phyloP scores from a whole-genome alignment of 1,140 invertebrate genomes.

The Papilio polyxenes region DNA sequence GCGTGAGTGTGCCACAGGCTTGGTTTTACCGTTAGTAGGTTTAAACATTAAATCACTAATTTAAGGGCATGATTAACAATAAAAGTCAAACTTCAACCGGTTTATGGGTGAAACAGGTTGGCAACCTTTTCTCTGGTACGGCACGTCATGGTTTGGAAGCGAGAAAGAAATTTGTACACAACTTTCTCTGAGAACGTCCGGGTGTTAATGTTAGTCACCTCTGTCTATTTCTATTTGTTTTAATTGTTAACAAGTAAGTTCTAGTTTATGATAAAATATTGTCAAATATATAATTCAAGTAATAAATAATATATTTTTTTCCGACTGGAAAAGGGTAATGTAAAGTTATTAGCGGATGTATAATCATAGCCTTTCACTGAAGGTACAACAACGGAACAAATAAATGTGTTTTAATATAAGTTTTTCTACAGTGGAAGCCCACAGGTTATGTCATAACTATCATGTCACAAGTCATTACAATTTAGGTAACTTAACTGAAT shows the following conservation, averaged over 20 bases:
- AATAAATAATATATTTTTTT: too few species aligned
- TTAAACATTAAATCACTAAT: slow-evolving; percentile 22
- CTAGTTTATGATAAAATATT: neutral
- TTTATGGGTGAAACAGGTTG: slow-evolving; percentile 10
- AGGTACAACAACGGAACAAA: too few species aligned
- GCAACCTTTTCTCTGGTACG: slow-evolving; percentile 8
- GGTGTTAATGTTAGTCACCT: neutral
- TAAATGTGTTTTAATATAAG: too few species aligned
- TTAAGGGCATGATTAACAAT: slow-evolving; percentile 16
- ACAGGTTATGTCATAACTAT: too few species aligned
- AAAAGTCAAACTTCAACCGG: slow-evolving; percentile 24
- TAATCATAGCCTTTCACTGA: too few species aligned
- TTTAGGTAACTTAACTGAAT: too few species aligned
- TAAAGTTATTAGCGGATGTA: too few species aligned
- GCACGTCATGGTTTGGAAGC: slow-evolving; percentile 10
- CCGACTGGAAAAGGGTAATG: too few species aligned
- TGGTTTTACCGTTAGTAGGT: neutral
- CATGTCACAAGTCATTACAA: too few species aligned
- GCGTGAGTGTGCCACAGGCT: neutral
- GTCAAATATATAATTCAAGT: neutral
- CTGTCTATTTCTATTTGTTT: slow-evolving; percentile 26
- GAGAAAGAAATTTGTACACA: slow-evolving; percentile 29
- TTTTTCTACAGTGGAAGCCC: too few species aligned
- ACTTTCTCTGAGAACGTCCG: slow-evolving; percentile 47
- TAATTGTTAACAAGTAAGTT: neutral